A percentile compares a stretch with the other conserved stretches of the same genome.
Conservation (phyloP, 2,888 invertebrate genomes). For the Lordiphosa andalusiaca region DNA sequence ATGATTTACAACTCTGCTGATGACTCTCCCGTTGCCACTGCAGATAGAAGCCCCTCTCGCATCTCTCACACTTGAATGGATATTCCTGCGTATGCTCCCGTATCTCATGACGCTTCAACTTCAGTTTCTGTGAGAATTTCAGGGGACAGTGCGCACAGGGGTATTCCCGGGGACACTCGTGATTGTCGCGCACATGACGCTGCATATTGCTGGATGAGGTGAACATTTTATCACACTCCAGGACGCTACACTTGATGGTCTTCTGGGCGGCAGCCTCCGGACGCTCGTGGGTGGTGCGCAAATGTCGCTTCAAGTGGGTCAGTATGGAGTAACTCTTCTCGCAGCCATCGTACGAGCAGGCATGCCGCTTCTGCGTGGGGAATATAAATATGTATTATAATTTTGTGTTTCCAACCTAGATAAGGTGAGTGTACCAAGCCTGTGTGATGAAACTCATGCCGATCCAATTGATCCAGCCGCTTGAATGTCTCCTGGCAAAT, state of each 20-base stretch:
- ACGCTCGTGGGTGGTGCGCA: slow-evolving; percentile 81
- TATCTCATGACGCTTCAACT: slow-evolving; percentile 83
- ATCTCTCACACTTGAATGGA: slow-evolving; percentile 82
- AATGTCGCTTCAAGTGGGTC: slow-evolving; percentile 84
- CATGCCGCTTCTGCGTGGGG: slow-evolving; percentile 81
- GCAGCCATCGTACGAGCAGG: slow-evolving; percentile 83
- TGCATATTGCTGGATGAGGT: slow-evolving; percentile 82
- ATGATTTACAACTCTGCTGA: slow-evolving; percentile 67
- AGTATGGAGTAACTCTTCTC: slow-evolving; percentile 83
- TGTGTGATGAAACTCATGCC: slow-evolving; percentile 82
- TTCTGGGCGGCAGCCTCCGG: slow-evolving; percentile 40
- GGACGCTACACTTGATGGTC: slow-evolving; percentile 64
- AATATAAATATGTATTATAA: neutral
- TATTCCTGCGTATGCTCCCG: slow-evolving; percentile 81
- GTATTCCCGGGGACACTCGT: slow-evolving; percentile 80
- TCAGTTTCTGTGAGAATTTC: slow-evolving; percentile 83
- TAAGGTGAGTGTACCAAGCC: slow-evolving; percentile 81
- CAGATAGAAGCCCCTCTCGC: slow-evolving; percentile 81
- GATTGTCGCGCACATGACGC: slow-evolving; percentile 82
- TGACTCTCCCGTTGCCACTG: slow-evolving; percentile 82
- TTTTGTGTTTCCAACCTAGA: neutral
- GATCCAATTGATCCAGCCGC: slow-evolving; percentile 82
- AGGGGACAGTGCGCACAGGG: slow-evolving; percentile 81
- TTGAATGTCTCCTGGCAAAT: slow-evolving; percentile 81
- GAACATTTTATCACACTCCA: slow-evolving; percentile 81